Evolutionary conservation across 2,888 invertebrate species (phyloP), one percentile per base, ranked within the genome.

Genomic region (Drosophila gaucha): DNA sequence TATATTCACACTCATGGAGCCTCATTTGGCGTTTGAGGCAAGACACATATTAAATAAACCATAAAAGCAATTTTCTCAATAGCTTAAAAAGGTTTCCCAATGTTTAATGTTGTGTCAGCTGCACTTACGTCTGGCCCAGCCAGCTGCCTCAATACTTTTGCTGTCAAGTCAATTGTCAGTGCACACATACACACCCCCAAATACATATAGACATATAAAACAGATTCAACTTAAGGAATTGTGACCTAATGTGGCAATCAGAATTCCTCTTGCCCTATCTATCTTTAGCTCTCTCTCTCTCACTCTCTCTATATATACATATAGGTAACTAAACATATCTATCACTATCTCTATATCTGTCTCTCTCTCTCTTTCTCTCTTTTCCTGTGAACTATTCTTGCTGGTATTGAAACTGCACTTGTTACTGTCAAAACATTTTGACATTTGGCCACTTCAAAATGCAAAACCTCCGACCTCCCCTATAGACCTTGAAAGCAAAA

Each of bases 191-290:
- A 47, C 18, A 62, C 46, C 46, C 18, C 31, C 44, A 28, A 22
- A 22, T 20, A 56, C 38, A 43, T 54, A 56, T 28, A 51, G 47
- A 59, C 41, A 51, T 24, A 55, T 38, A 22, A 68, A 41, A 38
- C 44, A 73, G 22, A 46, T 30, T 59, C 36, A 60, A 39, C 4
- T 49, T 41, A 39, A 57, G 67, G 28, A 77, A 58, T 55, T 74
- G 58, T 67, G 84, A 64, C 84, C 79, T 64, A 63, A 78, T 75
- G 71, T 87, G 80, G 78, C 87, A 80, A 69, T 80, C 75, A 83
- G 71, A 59, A 47, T 51, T 46, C 35, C 46, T 43, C 18, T 55
- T 3, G 63, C 49, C 57, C 20, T 8, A 9, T 12, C 28, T 26
- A 20, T 49, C 14, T 14, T 31, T 41, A 1, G 31, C 22, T 14